A percentile compares a stretch with the other conserved stretches of the same genome.
Conservation (phyloP, 2,113 vertebrate species). For the Salvelinus alpinus region DNA sequence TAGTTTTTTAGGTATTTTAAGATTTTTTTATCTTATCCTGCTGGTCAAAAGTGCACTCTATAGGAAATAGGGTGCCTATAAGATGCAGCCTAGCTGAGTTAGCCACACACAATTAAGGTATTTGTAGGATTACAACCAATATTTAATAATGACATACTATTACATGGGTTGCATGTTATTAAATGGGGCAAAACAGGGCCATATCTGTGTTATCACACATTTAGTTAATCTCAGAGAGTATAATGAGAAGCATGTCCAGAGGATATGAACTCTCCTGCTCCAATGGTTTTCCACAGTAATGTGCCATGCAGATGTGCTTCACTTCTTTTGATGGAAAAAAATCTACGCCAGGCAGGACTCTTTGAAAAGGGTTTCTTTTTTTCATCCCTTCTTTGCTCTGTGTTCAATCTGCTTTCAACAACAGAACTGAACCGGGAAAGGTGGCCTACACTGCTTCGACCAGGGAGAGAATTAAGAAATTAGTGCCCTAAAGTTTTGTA, state of each 20-base stretch:
- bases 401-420: background rate
- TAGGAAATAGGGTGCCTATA: too few species aligned
- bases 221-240: conserved; percentile 30
- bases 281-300: conserved; percentile 62
- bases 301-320: conserved; percentile 70
- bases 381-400: conserved; percentile 12
- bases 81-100: background rate
- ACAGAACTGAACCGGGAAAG: background rate
- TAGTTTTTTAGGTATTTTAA: conserved; percentile 8
- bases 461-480: background rate
- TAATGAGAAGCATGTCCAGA: conserved; percentile 17
- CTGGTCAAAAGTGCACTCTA: background rate
- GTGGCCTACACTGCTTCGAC: background rate
- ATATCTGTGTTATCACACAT: conserved; percentile 6
- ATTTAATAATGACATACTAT: conserved; percentile 18
- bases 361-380: conserved; percentile 30
- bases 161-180: conserved; percentile 23
- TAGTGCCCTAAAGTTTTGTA: background rate
- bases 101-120: conserved; percentile 1
- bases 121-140: conserved; percentile 19
- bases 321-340: conserved; percentile 13
- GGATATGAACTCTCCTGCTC: conserved; percentile 40
- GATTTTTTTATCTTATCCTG: too few species aligned
- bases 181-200: conserved; percentile 6
- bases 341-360: background rate